Evolutionary conservation across 1,140 invertebrate species (phyloP).

Genomic region (Drosophila saltans): DNA sequence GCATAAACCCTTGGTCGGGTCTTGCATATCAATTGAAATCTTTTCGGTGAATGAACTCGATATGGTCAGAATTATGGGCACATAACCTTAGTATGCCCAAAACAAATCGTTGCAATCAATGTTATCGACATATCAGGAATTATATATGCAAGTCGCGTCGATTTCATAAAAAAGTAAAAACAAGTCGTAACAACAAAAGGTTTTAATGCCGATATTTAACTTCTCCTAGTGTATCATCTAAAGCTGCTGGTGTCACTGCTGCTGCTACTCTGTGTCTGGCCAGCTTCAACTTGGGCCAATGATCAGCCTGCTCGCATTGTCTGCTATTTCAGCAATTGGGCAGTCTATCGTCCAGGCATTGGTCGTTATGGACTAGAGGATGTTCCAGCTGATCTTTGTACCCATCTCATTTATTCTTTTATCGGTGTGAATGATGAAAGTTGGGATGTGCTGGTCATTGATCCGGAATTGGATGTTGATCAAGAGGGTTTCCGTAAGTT

Average conservation of each 20-base stretch:
- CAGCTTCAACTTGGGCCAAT: slow-evolving; percentile 20
- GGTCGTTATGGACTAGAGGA: slow-evolving; percentile 93
- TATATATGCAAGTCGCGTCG: slow-evolving; percentile 59
- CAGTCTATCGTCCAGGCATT: slow-evolving; percentile 91
- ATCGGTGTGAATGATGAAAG: slow-evolving; percentile 91
- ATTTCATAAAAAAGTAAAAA: slow-evolving; percentile 53
- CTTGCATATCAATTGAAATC: slow-evolving; percentile 64
- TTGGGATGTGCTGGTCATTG: slow-evolving; percentile 91
- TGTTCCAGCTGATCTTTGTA: slow-evolving; percentile 92
- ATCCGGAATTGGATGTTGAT: slow-evolving; percentile 91
- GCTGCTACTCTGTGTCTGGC: slow-evolving; percentile 33
- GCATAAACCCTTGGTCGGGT: slow-evolving; percentile 28
- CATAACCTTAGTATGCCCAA: slow-evolving; percentile 65
- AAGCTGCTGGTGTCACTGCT: slow-evolving; percentile 37
- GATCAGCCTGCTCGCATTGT: slow-evolving; percentile 86
- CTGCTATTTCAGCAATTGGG: slow-evolving; percentile 97
- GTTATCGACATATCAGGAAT: slow-evolving; percentile 33
- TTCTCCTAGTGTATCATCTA: slow-evolving; percentile 41
- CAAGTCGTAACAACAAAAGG: slow-evolving; percentile 34
- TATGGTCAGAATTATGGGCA: slow-evolving; percentile 63
- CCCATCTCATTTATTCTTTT: slow-evolving; percentile 95
- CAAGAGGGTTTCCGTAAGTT: slow-evolving; percentile 93
- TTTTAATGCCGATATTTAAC: slow-evolving; percentile 18
- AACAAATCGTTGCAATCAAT: slow-evolving; percentile 23
- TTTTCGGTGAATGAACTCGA: slow-evolving; percentile 71